A percentile compares a stretch with the other conserved stretches of the same genome.
Conservation (phyloP, 1,140 invertebrate species). For the Magallana angulata region DNA sequence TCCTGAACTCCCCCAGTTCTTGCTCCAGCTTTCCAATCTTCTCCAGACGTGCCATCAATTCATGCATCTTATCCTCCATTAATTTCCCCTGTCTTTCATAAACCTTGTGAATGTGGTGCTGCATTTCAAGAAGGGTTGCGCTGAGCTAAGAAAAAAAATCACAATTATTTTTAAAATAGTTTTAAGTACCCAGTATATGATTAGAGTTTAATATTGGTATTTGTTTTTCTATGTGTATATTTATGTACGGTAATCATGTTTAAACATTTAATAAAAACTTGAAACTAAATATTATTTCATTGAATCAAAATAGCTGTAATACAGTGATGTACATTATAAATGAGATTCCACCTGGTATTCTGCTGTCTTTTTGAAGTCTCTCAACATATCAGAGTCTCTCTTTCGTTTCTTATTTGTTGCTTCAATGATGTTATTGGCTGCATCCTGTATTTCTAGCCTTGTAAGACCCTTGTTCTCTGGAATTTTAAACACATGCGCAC, state of each 20-base stretch:
- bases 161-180: no score
- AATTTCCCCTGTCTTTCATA: conserved; percentile 65
- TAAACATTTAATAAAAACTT: no score
- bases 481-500: background rate
- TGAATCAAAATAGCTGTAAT: no score
- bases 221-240: no score
- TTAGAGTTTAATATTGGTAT: no score
- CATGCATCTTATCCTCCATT: conserved; percentile 64
- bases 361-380: conserved; percentile 64
- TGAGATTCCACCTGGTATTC: conserved; percentile 60
- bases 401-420: conserved; percentile 68
- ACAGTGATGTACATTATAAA: no score
- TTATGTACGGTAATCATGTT: no score
- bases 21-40: conserved; percentile 63
- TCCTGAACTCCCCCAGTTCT: conserved; percentile 65
- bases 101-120: conserved; percentile 60
- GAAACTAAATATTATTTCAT: no score
- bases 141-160: background rate
- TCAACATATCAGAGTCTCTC: conserved; percentile 63
- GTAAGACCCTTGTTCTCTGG: background rate
- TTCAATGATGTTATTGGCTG: conserved; percentile 65
- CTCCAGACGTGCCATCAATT: conserved; percentile 63
- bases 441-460: conserved; percentile 35
- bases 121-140: background rate
- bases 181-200: no score